Conservation (phyloP, 2,797 vertebrate genomes). For the Typhlichthys subterraneus region DNA sequence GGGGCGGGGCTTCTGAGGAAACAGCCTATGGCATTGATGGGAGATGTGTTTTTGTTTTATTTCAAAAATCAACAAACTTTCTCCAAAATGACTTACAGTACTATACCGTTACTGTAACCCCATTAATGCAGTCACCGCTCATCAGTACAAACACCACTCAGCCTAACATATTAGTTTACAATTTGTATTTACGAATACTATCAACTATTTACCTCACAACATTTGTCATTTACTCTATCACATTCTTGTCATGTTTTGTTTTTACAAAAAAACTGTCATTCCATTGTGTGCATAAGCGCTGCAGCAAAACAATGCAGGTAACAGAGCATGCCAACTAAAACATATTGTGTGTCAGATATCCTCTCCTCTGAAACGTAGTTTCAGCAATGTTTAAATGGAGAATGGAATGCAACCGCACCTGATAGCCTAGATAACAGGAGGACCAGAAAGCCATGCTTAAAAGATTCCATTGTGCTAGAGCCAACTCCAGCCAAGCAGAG, state of each 20-base stretch:
- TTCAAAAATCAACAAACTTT: no score
- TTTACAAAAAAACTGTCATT: neutral
- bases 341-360: slow-evolving; percentile 27
- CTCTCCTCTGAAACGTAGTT: slow-evolving; percentile 61
- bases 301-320: neutral
- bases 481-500: slow-evolving; percentile 56
- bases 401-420: slow-evolving; percentile 80
- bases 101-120: no score
- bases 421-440: slow-evolving; percentile 79
- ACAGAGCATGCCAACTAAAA: slow-evolving; percentile 12
- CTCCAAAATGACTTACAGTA: no score
- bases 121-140: no score
- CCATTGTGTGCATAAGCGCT: neutral
- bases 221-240: no score
- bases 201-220: no score
- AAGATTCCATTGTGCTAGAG: slow-evolving; percentile 73
- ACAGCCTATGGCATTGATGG: no score
- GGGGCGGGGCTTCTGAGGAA: no score
- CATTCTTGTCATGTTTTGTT: neutral
- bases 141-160: neutral
- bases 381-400: slow-evolving; percentile 67
- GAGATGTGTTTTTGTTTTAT: no score
- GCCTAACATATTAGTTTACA: no score
- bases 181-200: no score
- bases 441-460: slow-evolving; percentile 64